Percentiles rank a stretch among this genome's conserved stretches.
Evolutionary conservation across 2,888 invertebrate genomes (phyloP).

Genomic region (Philaethria dido): DNA sequence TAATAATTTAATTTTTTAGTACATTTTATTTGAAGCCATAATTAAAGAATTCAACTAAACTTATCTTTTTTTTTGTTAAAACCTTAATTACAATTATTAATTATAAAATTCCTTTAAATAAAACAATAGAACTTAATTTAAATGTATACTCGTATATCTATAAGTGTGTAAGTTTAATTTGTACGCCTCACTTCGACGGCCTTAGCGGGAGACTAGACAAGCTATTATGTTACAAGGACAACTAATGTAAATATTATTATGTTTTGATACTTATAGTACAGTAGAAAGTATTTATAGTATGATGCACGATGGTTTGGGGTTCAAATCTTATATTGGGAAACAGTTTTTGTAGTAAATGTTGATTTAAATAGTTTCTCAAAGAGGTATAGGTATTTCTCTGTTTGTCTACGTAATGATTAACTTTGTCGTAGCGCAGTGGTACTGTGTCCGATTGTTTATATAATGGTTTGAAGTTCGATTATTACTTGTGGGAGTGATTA

Average conservation of each 20-base stretch:
- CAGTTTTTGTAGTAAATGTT: neutral
- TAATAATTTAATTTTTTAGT: no score
- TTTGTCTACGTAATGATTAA: no score
- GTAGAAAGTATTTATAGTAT: neutral
- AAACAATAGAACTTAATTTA: neutral
- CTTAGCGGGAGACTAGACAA: neutral
- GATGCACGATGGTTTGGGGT: neutral
- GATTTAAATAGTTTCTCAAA: no score
- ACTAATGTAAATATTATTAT: neutral
- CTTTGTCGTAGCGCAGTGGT: no score
- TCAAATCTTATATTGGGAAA: neutral
- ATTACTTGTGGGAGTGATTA: no score
- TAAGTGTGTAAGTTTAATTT: neutral
- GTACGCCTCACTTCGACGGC: neutral
- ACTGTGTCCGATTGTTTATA: no score
- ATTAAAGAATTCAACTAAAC: no score
- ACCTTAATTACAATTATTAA: no score
- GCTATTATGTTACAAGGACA: conserved; percentile 3
- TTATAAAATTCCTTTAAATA: neutral
- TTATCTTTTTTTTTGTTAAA: no score
- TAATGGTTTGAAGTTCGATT: no score
- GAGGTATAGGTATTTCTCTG: no score
- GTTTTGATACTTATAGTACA: neutral
- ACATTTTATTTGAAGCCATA: no score
- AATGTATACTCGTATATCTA: neutral